Base-by-base conservation (phyloP, 2,888 invertebrate genomes). In the Ypsolopha sequella region DNA sequence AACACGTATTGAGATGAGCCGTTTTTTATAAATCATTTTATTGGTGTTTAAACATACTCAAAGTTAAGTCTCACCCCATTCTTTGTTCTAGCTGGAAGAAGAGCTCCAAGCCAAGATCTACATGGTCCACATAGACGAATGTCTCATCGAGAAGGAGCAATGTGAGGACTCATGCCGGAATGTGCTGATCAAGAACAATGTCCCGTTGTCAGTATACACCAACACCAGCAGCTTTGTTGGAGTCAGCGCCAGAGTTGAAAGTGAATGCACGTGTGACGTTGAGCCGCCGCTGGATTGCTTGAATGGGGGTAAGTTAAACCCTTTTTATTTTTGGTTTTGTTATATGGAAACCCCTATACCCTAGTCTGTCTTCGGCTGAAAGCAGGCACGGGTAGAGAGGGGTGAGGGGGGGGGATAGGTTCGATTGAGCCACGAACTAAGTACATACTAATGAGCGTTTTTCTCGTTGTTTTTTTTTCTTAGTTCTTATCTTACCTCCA, bases 181-280 rank as follows among this genome's bases (percentile, higher is more conserved):
- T 62, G 88, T 89, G 14, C 81, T 98, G 51, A 90, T 90, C 63
- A 91, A 92, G 66, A 91, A 91, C 52, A 91, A 91, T 11, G 89
- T 90, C 1, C 95, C 96, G 0, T 90, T 92, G 36, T 89, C 95
- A 6, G 95, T 99, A 7, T 96, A 94, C 67, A 97, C 98, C 0
- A 99, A 99, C 70, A 92, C 91, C 1, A 96, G 97, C 0, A 96
- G 97, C 4, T 95, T 98, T 69, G 96, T 99, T 10, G 98, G 98
- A 0, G 95, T 99, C 0, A 91, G 92, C 24, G 95, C 96, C 0
- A 88, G 93, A 36, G 92, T 95, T 0, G 92, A 93, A 70, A 92
- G 95, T 0, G 89, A 92, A 48, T 97, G 97, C 65, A 89, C 88
- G 0, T 95, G 95, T 58, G 87, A 88, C 52, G 79, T 85, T 0